Evolutionary conservation across 2,888 invertebrate genomes (phyloP).

Genomic region (Linhomoeus sp.): DNA sequence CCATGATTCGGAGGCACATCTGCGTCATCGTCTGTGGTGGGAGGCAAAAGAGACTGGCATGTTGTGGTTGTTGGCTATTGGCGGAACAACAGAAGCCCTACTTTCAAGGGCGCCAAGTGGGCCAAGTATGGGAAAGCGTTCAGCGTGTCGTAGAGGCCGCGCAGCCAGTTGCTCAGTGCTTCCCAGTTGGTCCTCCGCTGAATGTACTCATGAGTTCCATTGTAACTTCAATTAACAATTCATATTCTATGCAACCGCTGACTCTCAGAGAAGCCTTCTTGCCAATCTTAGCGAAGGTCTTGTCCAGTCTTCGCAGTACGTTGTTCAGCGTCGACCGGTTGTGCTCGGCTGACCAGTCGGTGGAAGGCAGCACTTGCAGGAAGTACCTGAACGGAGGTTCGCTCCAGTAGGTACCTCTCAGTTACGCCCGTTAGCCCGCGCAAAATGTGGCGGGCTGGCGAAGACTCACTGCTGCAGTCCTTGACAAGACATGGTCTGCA

Average conservation of each 20-base stretch:
- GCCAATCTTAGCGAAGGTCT: slow-evolving; percentile 86
- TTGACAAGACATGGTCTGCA: slow-evolving; percentile 74
- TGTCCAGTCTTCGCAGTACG: slow-evolving; percentile 73
- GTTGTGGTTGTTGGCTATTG: neutral
- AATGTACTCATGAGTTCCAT: too few species aligned
- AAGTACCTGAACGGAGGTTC: slow-evolving; percentile 27
- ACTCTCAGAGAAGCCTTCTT: slow-evolving; percentile 56
- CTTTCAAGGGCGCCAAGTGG: slow-evolving; percentile 79
- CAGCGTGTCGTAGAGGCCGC: slow-evolving; percentile 68
- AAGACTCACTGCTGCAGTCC: slow-evolving; percentile 21
- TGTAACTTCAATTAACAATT: too few species aligned
- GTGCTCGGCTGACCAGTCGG: slow-evolving; percentile 84
- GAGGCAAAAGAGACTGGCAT: too few species aligned
- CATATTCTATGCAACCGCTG: slow-evolving; percentile 4
- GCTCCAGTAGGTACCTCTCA: too few species aligned
- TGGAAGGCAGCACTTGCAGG: slow-evolving; percentile 54
- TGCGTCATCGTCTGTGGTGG: slow-evolving; percentile 26
- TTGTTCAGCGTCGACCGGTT: slow-evolving; percentile 74
- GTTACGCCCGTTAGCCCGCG: too few species aligned
- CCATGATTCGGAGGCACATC: slow-evolving; percentile 20
- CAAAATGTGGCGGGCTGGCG: too few species aligned
- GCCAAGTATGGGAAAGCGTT: slow-evolving; percentile 81
- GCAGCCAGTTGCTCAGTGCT: slow-evolving; percentile 74
- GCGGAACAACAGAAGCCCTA: slow-evolving; percentile 27
- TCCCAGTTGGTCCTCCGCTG: slow-evolving; percentile 90